phyloP scores from a whole-genome alignment of 2,888 invertebrate species.

The Aphodius granarius region DNA sequence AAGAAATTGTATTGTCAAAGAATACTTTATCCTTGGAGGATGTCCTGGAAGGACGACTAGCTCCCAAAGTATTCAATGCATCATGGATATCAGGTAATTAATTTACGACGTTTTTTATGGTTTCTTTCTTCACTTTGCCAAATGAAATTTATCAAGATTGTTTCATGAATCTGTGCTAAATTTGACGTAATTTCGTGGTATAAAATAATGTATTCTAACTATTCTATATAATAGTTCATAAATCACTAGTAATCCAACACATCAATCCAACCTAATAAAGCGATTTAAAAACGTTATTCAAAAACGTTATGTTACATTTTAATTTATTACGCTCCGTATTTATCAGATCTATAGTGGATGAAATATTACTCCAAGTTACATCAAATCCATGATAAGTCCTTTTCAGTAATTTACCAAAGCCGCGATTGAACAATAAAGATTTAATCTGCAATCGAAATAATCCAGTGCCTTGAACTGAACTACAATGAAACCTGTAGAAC shows the following conservation, averaged over 20 bases:
- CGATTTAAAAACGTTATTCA: too few relatives aligned
- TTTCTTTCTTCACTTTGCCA: too few relatives aligned
- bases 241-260: too few relatives aligned
- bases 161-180: neutral
- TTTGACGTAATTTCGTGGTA: neutral
- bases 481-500: neutral
- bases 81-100: constrained; percentile 76
- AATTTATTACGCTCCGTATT: neutral
- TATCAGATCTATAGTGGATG: neutral
- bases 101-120: too few relatives aligned
- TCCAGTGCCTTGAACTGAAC: neutral
- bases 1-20: constrained; percentile 32
- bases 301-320: too few relatives aligned
- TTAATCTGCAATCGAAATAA: neutral
- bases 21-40: constrained; percentile 66
- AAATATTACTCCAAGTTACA: neutral
- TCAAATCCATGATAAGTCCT: too few relatives aligned
- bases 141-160: too few relatives aligned
- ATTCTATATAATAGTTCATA: too few relatives aligned
- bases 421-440: neutral
- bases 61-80: constrained; percentile 73
- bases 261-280: too few relatives aligned
- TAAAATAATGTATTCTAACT: too few relatives aligned
- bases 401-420: neutral
- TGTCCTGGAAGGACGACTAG: constrained; percentile 68